Base-by-base conservation (phyloP, 2,888 invertebrate species). In the Meteorus colon region DNA sequence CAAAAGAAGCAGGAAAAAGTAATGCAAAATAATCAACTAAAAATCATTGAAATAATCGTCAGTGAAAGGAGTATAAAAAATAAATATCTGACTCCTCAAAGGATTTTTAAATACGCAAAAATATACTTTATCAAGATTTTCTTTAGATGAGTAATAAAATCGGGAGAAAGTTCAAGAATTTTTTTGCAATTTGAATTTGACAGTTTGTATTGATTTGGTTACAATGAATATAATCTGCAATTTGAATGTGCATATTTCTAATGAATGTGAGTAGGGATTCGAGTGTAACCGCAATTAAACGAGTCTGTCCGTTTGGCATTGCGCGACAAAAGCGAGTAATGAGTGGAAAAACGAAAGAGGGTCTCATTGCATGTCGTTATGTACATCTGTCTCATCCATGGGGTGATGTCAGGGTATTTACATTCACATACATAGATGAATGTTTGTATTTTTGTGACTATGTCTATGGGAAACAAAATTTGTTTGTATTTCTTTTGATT, bases 201-300 rank as follows among this genome's bases (percentile, higher is more conserved):
- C 12, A 12, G 1, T 4, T 1, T 12, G 8, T 8, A 41, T 8
- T 10, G 12, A 41, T 41, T 12, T 41, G 41, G 41, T 41, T 41
- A 41, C 41, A 41, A 31, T 31, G 31, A 1, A 55, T 55, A 55
- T 55, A 19, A 55, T 19, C n/a, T 24, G 6, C n/a, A 19, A 4
- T 6, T 55, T 55, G 55, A 19, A 55, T 19, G 55, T 55, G 55
- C 19, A 19, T 6, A 60, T 60, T n/a, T 45, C 45, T 24, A 24
- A 6, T 12, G 45, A 63, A 63, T 62, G 19, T 51, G 72, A 48
- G 27, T 72, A 45, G 29, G 31, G 31, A 29, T 51, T 51, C 63
- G 51, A 76, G 73, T 76, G 67, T 62, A 73, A 63, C 65, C 73
- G 68, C 73, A 73, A 76, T 76, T 76, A 73, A 76, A 76, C 73